Evolutionary conservation across 2,797 vertebrate species (phyloP).

Genomic region (Spheniscus humboldti): DNA sequence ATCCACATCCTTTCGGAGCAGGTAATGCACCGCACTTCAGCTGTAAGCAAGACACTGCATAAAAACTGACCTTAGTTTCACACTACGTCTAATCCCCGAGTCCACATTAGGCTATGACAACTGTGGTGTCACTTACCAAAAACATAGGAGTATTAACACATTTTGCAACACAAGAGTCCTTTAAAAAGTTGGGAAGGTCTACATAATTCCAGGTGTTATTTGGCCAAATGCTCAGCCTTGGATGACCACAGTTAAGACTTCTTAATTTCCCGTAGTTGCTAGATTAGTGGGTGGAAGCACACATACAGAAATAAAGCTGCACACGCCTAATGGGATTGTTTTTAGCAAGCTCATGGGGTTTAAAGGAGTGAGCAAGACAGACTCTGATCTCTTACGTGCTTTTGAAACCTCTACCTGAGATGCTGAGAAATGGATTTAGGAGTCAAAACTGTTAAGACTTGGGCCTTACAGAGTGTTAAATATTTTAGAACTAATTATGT

Average conservation of each 20-base stretch:
- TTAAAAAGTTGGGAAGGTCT: background rate
- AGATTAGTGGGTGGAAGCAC: background rate
- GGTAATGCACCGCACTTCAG: rapidly evolving
- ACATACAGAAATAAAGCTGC: background rate
- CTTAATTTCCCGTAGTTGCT: background rate
- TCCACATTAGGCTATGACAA: background rate
- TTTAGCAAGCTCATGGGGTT: background rate
- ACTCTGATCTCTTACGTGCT: background rate
- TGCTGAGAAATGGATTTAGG: background rate
- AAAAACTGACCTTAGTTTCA: background rate
- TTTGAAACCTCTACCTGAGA: background rate
- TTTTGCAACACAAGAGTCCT: background rate
- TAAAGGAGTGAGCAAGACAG: background rate
- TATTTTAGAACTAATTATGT: background rate
- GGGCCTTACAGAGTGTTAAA: background rate
- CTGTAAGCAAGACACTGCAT: background rate
- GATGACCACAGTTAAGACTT: background rate
- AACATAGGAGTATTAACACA: background rate
- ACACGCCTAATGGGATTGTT: background rate
- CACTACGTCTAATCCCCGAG: rapidly evolving
- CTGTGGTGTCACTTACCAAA: background rate
- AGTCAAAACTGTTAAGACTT: background rate
- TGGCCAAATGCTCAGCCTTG: background rate
- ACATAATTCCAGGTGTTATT: background rate
- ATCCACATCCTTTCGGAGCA: background rate